Evolutionary conservation across 2,113 vertebrate species (phyloP), one percentile per base, ranked within the genome.

Genomic region (Mormyrus lacerda): DNA sequence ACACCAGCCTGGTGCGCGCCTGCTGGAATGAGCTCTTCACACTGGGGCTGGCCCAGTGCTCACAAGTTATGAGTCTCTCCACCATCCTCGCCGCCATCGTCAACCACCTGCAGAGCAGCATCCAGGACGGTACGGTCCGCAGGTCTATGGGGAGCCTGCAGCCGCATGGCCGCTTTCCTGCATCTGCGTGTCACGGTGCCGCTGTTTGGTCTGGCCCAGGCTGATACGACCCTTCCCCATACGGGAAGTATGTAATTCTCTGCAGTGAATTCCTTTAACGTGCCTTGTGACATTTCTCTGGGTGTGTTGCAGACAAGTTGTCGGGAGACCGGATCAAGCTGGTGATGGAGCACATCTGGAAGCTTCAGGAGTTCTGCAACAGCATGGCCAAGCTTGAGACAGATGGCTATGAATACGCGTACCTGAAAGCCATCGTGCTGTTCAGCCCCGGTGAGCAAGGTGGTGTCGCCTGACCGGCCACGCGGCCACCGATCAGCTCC

Each of bases 261-360:
- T 27, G 83, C 1, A 5, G 3, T 79, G 5, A 79, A 79, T 17
- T 35, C 73, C 17, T 42, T 73, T 73, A 15, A 35, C 4, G 65
- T 61, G 24, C 55, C 55, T n/a, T 21, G 6, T 21, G 39, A 19
- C 11, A 0, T 89, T 27, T 92, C 85, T 93, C 42, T 92, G 90
- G 27, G 94, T 90, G 91, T 89, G 91, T 94, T 93, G 79, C 92
- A 99, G 98, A 99, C 93, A 99, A 99, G 93, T 95, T 98, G 89
- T 98, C 98, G 4, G 96, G 97, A 17, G 98, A 99, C 88, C 95
- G 98, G 91, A 97, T 99, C 93, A 99, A 98, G 92, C 97, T 98
- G 94, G 98, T 99, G 91, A 99, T 99, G 98, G 98, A 99, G 92
- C 98, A 99, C 91, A 99, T 99, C 93, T 99, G 98, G 98, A 99